Evolutionary conservation across 2,888 invertebrate species (phyloP).

Genomic region (Gastracanthus pulcherrimus): DNA sequence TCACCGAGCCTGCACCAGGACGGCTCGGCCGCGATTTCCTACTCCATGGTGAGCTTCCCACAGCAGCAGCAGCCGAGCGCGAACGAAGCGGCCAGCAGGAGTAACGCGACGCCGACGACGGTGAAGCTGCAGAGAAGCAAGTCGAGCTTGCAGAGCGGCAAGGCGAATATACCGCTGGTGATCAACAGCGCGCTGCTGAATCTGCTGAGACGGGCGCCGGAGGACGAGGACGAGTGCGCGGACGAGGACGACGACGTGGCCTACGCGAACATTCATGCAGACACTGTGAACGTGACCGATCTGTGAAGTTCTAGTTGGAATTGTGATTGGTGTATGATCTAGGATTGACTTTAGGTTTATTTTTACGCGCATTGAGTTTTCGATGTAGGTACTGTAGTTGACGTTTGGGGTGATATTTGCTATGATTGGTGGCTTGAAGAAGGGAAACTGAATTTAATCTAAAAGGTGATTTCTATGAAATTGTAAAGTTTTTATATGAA

Average conservation of each 20-base stretch:
- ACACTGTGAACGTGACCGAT: constrained; percentile 70
- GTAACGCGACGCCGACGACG: constrained; percentile 57
- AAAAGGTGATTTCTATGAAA: too few species aligned
- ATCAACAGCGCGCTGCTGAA: constrained; percentile 73
- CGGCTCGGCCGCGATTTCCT: constrained; percentile 69
- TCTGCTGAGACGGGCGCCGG: constrained; percentile 70
- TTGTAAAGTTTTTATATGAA: too few species aligned
- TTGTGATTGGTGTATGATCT: too few species aligned
- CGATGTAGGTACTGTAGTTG: too few species aligned
- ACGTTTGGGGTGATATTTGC: too few species aligned
- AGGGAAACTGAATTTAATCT: too few species aligned
- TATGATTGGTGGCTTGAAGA: too few species aligned
- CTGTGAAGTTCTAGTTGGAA: constrained; percentile 30
- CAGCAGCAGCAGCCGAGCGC: constrained; percentile 48
- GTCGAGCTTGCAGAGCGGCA: constrained; percentile 68
- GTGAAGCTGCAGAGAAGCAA: constrained; percentile 67
- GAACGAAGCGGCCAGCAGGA: constrained; percentile 59
- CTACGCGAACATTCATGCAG: constrained; percentile 72
- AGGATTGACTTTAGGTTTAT: too few species aligned
- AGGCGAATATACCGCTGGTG: constrained; percentile 74
- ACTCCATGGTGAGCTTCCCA: constrained; percentile 68
- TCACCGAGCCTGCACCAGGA: constrained; percentile 67
- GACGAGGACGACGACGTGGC: constrained; percentile 59
- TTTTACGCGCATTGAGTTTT: too few species aligned
- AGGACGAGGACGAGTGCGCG: constrained; percentile 66